Conservation (phyloP, 2,888 invertebrate species). For the Drosophila falleni region DNA sequence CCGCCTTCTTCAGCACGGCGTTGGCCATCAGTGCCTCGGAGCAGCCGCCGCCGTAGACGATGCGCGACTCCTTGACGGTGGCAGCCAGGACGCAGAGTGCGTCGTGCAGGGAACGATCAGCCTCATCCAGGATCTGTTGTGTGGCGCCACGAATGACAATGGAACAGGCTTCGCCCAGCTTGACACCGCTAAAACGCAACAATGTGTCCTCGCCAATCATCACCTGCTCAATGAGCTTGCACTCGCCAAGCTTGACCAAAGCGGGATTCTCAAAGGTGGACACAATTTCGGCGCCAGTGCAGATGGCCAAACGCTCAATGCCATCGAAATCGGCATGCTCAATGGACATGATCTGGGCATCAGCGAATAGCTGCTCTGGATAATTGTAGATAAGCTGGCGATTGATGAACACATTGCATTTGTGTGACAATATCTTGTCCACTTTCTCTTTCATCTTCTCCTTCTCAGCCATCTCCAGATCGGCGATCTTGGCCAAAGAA, state of each 20-base stretch:
- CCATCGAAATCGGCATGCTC: constrained; percentile 99
- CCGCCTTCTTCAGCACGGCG: constrained; percentile 93
- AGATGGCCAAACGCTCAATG: constrained; percentile 97
- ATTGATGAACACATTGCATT: constrained; percentile 99
- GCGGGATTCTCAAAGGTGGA: constrained; percentile 99
- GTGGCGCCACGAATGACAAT: constrained; percentile 99
- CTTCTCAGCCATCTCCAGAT: constrained; percentile 98
- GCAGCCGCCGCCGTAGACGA: constrained; percentile 97
- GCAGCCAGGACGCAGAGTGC: constrained; percentile 98
- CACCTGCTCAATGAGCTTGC: constrained; percentile 96
- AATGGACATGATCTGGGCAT: constrained; percentile 99
- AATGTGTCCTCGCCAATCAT: constrained; percentile 99
- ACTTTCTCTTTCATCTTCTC: constrained; percentile 99
- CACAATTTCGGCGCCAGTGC: constrained; percentile 99
- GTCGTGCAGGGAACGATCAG: constrained; percentile 98
- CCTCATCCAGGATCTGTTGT: constrained; percentile 99
- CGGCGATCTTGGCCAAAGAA: constrained; percentile 97
- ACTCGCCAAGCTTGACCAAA: constrained; percentile 95
- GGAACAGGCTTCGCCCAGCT: constrained; percentile 98
- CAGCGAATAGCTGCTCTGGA: constrained; percentile 99
- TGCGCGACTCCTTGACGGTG: constrained; percentile 96
- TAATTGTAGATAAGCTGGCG: constrained; percentile 99
- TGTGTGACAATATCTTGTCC: constrained; percentile 96
- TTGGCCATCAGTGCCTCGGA: constrained; percentile 99
- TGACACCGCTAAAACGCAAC: constrained; percentile 97